A percentile compares a stretch with the other conserved stretches of the same genome.
These are phyloP conservation scores for Hydropsyche betteni DNA, from an alignment of 2,888 invertebrate genomes.

Conservation along the genomic window DNA sequence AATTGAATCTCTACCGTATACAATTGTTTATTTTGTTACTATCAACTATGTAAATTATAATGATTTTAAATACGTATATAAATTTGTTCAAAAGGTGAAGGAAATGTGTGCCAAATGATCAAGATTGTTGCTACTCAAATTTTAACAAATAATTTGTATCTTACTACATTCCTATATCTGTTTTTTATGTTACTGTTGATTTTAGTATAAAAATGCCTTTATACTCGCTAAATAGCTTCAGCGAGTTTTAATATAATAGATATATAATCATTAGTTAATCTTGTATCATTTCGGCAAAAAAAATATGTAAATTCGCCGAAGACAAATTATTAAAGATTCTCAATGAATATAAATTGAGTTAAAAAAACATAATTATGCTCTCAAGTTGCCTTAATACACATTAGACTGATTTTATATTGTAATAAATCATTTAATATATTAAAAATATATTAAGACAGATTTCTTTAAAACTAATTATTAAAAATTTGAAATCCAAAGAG, in stretches of 20 bases:
- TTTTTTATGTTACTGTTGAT: slow-evolving; percentile 19
- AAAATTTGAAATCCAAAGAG: slow-evolving; percentile 49
- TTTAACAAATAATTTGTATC: no score
- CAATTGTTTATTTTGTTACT: no score
- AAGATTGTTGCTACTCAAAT: slow-evolving; percentile 25
- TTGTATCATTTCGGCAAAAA: slow-evolving; percentile 36
- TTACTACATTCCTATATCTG: no score
- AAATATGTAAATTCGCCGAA: slow-evolving; percentile 24
- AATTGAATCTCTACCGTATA: no score
- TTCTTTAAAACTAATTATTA: slow-evolving; percentile 30
- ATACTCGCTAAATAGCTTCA: slow-evolving; percentile 28
- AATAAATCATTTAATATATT: slow-evolving; percentile 53
- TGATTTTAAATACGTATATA: neutral
- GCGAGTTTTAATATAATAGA: slow-evolving; percentile 17
- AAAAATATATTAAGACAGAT: slow-evolving; percentile 47
- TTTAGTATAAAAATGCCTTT: slow-evolving; percentile 8
- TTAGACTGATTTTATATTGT: slow-evolving; percentile 72
- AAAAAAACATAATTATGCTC: slow-evolving; percentile 58
- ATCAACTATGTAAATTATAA: neutral
- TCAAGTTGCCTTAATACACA: slow-evolving; percentile 73
- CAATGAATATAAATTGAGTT: slow-evolving; percentile 38
- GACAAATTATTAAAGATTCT: slow-evolving; percentile 27
- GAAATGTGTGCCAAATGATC: slow-evolving; percentile 37
- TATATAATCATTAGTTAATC: slow-evolving; percentile 23
- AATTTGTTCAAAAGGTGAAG: slow-evolving; percentile 15